A percentile compares a stretch with the other conserved stretches of the same genome.
Conservation (phyloP, 1,140 invertebrate genomes). For the Epicauta chinensis region DNA sequence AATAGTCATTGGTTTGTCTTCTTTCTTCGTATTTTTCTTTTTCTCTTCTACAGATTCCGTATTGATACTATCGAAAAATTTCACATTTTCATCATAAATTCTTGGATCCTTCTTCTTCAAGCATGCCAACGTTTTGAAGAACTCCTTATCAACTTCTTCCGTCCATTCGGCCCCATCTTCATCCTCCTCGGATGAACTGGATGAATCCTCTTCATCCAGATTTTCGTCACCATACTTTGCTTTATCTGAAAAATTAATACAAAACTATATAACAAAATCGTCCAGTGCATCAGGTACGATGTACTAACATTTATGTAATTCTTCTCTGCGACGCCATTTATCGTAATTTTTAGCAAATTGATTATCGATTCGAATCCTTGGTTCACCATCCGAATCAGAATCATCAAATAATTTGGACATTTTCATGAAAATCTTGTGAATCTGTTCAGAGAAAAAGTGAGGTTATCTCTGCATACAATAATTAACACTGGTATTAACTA, state of each 20-base stretch:
- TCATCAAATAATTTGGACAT: slow-evolving; percentile 40
- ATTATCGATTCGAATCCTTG: slow-evolving; percentile 63
- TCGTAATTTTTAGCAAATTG: slow-evolving; percentile 79
- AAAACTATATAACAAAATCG: no score
- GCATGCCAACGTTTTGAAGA: slow-evolving; percentile 76
- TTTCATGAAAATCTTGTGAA: no score
- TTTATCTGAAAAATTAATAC: slow-evolving; percentile 53
- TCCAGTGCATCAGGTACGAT: no score
- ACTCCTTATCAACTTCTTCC: slow-evolving; percentile 72
- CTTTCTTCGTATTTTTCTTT: slow-evolving; percentile 42
- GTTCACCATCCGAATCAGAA: slow-evolving; percentile 43
- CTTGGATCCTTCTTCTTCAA: slow-evolving; percentile 83
- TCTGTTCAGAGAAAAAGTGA: no score
- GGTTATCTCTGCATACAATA: no score
- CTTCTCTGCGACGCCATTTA: slow-evolving; percentile 74
- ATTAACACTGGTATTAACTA: no score
- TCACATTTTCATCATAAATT: slow-evolving; percentile 73
- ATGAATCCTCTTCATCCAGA: slow-evolving; percentile 38
- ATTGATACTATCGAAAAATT: slow-evolving; percentile 61
- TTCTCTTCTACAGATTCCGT: slow-evolving; percentile 34
- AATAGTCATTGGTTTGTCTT: slow-evolving; percentile 58
- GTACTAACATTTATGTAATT: slow-evolving; percentile 72
- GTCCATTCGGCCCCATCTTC: slow-evolving; percentile 57
- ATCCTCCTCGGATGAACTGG: slow-evolving; percentile 45
- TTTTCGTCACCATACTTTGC: slow-evolving; percentile 60